Conservation (phyloP, 2,888 invertebrate species). For the Tinea trinotella region DNA sequence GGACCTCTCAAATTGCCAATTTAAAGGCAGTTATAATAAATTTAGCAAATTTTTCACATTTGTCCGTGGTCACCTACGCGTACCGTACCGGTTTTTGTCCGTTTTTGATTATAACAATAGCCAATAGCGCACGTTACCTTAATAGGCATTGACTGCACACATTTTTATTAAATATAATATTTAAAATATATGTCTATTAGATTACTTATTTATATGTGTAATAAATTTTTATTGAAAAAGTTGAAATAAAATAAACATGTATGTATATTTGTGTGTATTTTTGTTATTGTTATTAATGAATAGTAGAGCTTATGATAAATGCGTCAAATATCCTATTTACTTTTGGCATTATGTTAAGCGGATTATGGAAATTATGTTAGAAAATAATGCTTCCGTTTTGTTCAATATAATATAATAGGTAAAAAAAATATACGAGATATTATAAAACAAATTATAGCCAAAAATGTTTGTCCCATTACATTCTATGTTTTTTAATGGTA, state of each 20-base stretch:
- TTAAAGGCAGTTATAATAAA: conserved; percentile 53
- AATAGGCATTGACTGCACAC: not conserved
- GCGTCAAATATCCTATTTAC: conserved; percentile 41
- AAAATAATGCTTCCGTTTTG: conserved; percentile 39
- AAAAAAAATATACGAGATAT: not conserved
- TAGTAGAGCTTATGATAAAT: not conserved
- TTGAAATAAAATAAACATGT: too few species aligned
- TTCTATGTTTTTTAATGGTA: not conserved
- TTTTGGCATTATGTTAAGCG: conserved; percentile 49
- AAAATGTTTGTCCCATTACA: conserved; percentile 26
- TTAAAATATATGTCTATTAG: too few species aligned
- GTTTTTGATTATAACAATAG: conserved; percentile 15
- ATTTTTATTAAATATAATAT: not conserved
- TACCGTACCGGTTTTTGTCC: conserved; percentile 5
- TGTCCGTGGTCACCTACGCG: conserved; percentile 38
- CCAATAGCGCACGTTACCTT: not conserved
- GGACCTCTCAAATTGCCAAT: conserved; percentile 46
- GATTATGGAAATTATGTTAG: conserved; percentile 55
- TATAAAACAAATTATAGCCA: conserved; percentile 3
- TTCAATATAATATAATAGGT: conserved; percentile 27
- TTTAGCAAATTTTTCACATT: conserved; percentile 41
- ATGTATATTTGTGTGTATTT: too few species aligned
- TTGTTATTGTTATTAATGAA: too few species aligned
- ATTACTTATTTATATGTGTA: too few species aligned
- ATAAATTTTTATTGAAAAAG: too few species aligned